Evolutionary conservation across 2,113 vertebrate genomes (phyloP).

Genomic region (Hemichromis elongatus): DNA sequence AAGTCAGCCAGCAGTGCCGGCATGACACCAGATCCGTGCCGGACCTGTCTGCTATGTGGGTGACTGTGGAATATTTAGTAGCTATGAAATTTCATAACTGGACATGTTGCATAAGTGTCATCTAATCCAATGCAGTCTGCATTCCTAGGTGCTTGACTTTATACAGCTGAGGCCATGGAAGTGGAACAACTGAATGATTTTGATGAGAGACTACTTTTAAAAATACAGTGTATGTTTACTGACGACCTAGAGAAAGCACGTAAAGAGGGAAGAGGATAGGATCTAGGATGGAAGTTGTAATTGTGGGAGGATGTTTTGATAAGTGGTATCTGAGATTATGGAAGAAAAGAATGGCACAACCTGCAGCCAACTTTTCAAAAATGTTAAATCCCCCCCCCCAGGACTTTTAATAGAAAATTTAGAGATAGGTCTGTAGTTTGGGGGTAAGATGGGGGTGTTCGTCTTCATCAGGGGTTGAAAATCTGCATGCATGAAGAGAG

Average conservation of each 20-base stretch:
- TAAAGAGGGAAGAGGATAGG: not conserved
- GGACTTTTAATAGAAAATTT: not conserved
- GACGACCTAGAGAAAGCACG: not conserved
- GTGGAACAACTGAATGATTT: not conserved
- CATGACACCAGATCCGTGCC: too few species aligned
- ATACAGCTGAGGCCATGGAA: not conserved
- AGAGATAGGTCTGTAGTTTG: not conserved
- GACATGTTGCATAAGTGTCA: not conserved
- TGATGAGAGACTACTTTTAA: not conserved
- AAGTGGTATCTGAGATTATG: not conserved
- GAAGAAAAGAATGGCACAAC: not conserved
- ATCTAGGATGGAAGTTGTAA: not conserved
- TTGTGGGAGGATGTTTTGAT: not conserved
- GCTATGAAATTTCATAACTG: not conserved
- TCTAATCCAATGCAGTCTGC: not conserved
- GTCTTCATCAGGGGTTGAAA: not conserved
- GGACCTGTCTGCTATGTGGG: too few species aligned
- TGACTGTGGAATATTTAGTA: not conserved
- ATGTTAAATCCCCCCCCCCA: not conserved
- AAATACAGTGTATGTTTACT: not conserved
- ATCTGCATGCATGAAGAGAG: not conserved
- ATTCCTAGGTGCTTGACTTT: not conserved
- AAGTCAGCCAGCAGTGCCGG: too few species aligned
- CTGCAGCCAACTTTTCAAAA: not conserved
- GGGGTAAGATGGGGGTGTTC: not conserved